phyloP scores from a whole-genome alignment of 2,797 vertebrate species.

The Rhincodon typus region DNA sequence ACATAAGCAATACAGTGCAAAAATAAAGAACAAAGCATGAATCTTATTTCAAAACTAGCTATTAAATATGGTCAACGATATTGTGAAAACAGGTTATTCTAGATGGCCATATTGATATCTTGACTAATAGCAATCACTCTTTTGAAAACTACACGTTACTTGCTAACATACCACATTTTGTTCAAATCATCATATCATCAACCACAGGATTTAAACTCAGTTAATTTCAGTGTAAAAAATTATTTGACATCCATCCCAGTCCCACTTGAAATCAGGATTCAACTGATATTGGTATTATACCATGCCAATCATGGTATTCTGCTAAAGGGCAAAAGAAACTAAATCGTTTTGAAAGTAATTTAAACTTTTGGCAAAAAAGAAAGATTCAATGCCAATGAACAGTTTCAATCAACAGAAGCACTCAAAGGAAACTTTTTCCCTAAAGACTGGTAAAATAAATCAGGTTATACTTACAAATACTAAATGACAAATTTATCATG shows the following conservation, averaged over 20 bases:
- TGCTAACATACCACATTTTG: neutral
- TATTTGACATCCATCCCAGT: neutral
- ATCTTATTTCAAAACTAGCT: neutral
- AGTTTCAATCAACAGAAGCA: neutral
- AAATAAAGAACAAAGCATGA: neutral
- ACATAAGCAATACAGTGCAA: neutral
- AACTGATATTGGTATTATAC: neutral
- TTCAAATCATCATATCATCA: neutral
- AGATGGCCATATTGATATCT: neutral
- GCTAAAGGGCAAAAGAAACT: neutral
- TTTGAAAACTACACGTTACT: neutral
- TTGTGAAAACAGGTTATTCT: neutral
- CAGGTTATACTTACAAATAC: slow-evolving; percentile 9
- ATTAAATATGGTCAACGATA: neutral
- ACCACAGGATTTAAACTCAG: neutral
- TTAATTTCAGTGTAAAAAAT: neutral
- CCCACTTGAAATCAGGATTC: neutral
- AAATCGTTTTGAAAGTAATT: neutral
- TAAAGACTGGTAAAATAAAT: neutral
- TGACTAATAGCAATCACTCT: no score
- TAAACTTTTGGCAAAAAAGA: neutral
- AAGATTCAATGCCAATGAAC: neutral
- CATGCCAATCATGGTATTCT: neutral
- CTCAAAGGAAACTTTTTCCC: neutral
- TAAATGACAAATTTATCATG: neutral